These are phyloP conservation scores for Busseola fusca DNA, from an alignment of 2,888 invertebrate genomes.

Conservation along the genomic window DNA sequence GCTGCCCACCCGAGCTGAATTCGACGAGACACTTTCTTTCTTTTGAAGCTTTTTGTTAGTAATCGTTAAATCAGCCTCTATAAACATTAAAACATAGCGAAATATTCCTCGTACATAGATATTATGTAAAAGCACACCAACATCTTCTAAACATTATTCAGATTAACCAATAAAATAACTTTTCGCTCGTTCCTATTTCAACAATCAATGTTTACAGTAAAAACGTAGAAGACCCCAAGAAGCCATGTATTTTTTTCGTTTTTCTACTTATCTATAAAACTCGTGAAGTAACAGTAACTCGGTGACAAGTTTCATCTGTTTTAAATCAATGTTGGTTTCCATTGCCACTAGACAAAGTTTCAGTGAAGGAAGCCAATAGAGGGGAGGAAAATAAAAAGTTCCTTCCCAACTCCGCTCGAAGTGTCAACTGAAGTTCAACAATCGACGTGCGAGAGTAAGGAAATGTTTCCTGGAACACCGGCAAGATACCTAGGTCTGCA, in stretches of 20 bases:
- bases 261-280: constrained; percentile 50
- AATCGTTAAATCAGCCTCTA: no score
- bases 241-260: constrained; percentile 38
- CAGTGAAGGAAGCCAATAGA: constrained; percentile 74
- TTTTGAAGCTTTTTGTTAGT: no score
- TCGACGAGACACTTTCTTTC: no score
- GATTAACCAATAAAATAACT: constrained; percentile 3
- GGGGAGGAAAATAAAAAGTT: constrained; percentile 77
- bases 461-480: constrained; percentile 53
- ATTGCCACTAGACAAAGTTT: constrained; percentile 72
- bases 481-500: constrained; percentile 24
- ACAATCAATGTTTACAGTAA: background rate
- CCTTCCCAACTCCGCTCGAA: constrained; percentile 71
- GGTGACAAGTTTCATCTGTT: constrained; percentile 65
- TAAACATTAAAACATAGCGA: background rate
- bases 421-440: constrained; percentile 79
- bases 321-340: constrained; percentile 77
- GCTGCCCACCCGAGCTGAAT: no score
- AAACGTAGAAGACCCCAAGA: background rate
- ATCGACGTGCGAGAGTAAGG: constrained; percentile 63
- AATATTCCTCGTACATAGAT: background rate
- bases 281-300: constrained; percentile 57
- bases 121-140: background rate
- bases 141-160: background rate
- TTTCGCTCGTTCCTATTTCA: background rate